Evolutionary conservation across 2,113 vertebrate species (phyloP).

Genomic region (Tor tambroides): DNA sequence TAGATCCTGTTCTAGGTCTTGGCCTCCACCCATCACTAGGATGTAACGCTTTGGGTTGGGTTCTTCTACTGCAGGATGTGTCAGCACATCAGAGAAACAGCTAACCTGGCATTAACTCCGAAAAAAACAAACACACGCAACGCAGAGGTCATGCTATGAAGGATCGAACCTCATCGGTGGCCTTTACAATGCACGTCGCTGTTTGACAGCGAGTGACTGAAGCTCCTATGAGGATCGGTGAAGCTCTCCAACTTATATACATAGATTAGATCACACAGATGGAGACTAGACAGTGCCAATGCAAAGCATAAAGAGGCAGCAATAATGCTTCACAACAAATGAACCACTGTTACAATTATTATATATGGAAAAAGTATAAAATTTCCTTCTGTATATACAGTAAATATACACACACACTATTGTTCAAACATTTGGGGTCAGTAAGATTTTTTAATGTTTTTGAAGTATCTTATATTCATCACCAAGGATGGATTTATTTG

Average conservation of each 20-base stretch:
- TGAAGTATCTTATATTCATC: background rate
- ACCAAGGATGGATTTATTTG: background rate
- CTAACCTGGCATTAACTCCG: conserved; percentile 34
- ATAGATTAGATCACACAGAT: background rate
- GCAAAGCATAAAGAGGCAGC: background rate
- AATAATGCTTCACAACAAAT: background rate
- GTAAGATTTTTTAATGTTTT: background rate
- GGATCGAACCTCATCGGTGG: conserved; percentile 7
- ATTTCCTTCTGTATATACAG: background rate
- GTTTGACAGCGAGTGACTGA: conserved; percentile 11
- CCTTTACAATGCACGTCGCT: conserved; percentile 26
- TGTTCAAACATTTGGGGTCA: background rate
- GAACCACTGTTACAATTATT: background rate
- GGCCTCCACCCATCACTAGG: conserved; percentile 61
- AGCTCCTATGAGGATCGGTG: background rate
- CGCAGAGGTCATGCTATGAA: conserved; percentile 16
- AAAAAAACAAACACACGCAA: conserved; percentile 48
- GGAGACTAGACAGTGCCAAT: background rate
- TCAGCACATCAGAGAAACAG: conserved; percentile 40
- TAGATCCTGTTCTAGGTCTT: conserved; percentile 67
- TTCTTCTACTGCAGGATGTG: conserved; percentile 52
- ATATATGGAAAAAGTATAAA: background rate
- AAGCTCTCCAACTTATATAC: background rate
- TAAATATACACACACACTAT: background rate
- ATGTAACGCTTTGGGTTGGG: conserved; percentile 43